Evolutionary conservation across 2,888 invertebrate genomes (phyloP).

Genomic region (Schizotus pectinicornis): DNA sequence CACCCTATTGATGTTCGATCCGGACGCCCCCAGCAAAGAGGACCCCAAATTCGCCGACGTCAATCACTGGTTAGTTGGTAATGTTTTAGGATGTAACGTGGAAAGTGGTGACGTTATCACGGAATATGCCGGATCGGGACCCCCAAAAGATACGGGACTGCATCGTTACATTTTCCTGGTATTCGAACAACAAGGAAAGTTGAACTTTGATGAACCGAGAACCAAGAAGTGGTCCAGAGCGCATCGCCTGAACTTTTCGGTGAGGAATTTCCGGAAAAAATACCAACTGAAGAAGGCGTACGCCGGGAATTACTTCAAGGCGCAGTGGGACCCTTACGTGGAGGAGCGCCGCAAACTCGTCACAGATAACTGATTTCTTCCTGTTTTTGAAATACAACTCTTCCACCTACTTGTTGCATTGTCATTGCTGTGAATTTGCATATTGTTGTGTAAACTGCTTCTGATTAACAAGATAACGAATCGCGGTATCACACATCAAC

Average conservation of each 20-base stretch:
- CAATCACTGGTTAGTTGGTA: slow-evolving; percentile 80
- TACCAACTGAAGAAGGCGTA: slow-evolving; percentile 65
- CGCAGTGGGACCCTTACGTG: slow-evolving; percentile 60
- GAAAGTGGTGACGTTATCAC: slow-evolving; percentile 68
- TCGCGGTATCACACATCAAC: no score
- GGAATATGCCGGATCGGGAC: slow-evolving; percentile 71
- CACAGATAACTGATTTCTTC: background rate
- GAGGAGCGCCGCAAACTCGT: background rate
- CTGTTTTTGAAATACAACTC: no score
- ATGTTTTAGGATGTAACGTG: slow-evolving; percentile 70
- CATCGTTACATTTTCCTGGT: slow-evolving; percentile 76
- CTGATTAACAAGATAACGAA: no score
- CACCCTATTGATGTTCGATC: slow-evolving; percentile 69
- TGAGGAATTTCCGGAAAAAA: slow-evolving; percentile 62
- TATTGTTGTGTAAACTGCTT: no score
- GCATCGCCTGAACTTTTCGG: slow-evolving; percentile 65
- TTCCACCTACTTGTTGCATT: no score
- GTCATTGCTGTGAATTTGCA: no score
- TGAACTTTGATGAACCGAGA: slow-evolving; percentile 45
- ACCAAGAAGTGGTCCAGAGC: slow-evolving; percentile 60
- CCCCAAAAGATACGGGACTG: slow-evolving; percentile 72
- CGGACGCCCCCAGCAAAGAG: slow-evolving; percentile 76
- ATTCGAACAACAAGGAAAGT: slow-evolving; percentile 69
- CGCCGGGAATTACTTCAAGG: slow-evolving; percentile 67
- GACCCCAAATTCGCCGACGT: slow-evolving; percentile 74